Percentiles rank a stretch among this genome's conserved stretches.
Evolutionary conservation across 1,140 invertebrate species (phyloP).

Genomic region (Aethina tumida): DNA sequence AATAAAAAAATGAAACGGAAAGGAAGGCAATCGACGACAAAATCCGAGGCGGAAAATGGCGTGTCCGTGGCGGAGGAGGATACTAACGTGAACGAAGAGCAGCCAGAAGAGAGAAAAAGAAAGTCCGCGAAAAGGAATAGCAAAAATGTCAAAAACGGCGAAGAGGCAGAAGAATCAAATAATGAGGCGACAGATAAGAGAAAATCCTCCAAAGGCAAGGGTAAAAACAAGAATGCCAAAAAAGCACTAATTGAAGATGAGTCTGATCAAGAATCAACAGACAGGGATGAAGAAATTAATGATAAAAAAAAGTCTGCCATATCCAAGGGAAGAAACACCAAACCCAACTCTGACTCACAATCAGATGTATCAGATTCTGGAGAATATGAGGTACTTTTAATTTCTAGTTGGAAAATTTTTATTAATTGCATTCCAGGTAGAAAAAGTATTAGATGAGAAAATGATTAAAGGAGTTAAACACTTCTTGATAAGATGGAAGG

Average conservation of each 20-base stretch:
- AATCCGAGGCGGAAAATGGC: too few relatives aligned
- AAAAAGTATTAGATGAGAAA: slow-evolving; percentile 58
- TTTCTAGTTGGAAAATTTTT: slow-evolving; percentile 2
- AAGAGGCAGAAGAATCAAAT: slow-evolving; percentile 4
- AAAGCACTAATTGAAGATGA: too few relatives aligned
- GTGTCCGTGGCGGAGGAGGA: too few relatives aligned
- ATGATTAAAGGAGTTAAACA: slow-evolving; percentile 54
- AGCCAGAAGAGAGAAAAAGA: slow-evolving; percentile 11
- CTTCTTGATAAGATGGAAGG: slow-evolving; percentile 76
- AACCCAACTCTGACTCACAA: neutral
- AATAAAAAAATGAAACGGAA: too few relatives aligned
- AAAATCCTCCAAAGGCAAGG: too few relatives aligned
- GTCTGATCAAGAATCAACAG: neutral
- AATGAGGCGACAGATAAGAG: too few relatives aligned
- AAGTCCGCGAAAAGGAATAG: slow-evolving; percentile 9
- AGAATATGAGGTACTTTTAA: neutral
- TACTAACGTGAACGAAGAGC: too few relatives aligned
- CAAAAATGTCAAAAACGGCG: slow-evolving; percentile 5
- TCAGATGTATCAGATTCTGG: slow-evolving; percentile 5
- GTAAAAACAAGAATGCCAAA: slow-evolving; percentile 3
- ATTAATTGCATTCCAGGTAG: slow-evolving; percentile 42
- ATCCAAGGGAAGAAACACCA: neutral
- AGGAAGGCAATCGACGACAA: too few relatives aligned
- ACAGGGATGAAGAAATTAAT: neutral
- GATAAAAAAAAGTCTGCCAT: neutral